Evolutionary conservation across 1,140 invertebrate species (phyloP).

Genomic region (Panagrolaimus sp.): DNA sequence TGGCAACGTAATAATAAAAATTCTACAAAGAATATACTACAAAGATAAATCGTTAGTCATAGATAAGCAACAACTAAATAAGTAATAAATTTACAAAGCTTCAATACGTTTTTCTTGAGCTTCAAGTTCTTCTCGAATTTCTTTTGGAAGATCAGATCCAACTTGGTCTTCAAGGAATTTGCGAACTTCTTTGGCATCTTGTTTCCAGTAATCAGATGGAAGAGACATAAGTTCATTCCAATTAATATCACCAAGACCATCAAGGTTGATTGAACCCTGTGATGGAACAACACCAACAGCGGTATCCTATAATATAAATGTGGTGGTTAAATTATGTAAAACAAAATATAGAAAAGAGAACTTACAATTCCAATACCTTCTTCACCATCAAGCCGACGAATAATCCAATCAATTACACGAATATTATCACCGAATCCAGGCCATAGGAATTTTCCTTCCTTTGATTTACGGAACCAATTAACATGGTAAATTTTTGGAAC

Average conservation of each 20-base stretch:
- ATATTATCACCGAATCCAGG: constrained; percentile 65
- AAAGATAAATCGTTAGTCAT: too few species aligned
- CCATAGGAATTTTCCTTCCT: constrained; percentile 62
- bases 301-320: constrained; percentile 35
- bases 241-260: constrained; percentile 71
- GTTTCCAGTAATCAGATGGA: constrained; percentile 78
- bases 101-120: constrained; percentile 69
- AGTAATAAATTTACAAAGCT: constrained; percentile 39
- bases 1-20: too few species aligned
- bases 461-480: constrained; percentile 64
- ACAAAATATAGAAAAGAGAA: constrained; percentile 6
- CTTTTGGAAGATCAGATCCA: constrained; percentile 74
- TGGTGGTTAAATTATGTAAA: neutral
- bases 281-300: constrained; percentile 54
- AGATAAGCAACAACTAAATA: neutral
- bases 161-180: constrained; percentile 80
- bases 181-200: constrained; percentile 76
- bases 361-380: constrained; percentile 56
- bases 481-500: constrained; percentile 61
- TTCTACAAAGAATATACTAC: too few species aligned
- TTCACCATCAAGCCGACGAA: constrained; percentile 60
- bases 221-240: constrained; percentile 77
- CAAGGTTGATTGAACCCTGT: constrained; percentile 67
- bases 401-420: constrained; percentile 65
- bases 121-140: constrained; percentile 72